Evolutionary conservation across 2,888 invertebrate genomes (phyloP).

Genomic region (Eupithecia pulchellata): DNA sequence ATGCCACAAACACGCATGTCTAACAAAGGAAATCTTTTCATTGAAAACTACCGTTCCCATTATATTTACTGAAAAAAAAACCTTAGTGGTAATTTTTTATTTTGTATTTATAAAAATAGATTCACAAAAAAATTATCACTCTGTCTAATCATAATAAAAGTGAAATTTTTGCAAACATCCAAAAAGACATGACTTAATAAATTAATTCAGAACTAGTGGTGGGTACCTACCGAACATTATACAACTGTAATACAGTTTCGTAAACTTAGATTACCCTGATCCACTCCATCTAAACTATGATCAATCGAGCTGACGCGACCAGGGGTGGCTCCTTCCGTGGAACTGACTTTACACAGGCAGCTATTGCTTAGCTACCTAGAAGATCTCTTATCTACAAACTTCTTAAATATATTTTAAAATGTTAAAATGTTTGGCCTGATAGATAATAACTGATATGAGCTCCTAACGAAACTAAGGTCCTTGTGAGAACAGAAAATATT

Average conservation of each 20-base stretch:
- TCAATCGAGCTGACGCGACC: constrained; percentile 52
- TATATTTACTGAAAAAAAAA: too few relatives aligned
- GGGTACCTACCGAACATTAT: constrained; percentile 32
- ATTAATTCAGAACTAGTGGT: constrained; percentile 40
- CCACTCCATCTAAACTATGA: constrained; percentile 61
- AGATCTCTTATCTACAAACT: background rate
- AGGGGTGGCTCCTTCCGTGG: constrained; percentile 32
- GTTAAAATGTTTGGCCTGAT: background rate
- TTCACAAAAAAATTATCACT: background rate
- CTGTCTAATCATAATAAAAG: background rate
- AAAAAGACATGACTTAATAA: constrained; percentile 39
- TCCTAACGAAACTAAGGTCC: background rate
- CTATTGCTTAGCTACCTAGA: too few relatives aligned
- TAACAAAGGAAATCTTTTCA: background rate
- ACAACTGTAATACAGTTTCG: constrained; percentile 43
- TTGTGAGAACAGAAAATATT: background rate
- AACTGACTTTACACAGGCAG: background rate
- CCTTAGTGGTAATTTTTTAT: background rate
- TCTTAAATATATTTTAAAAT: background rate
- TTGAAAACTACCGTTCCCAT: background rate
- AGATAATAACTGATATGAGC: background rate
- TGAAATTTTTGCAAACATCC: constrained; percentile 36
- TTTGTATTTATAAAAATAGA: background rate
- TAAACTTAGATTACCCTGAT: constrained; percentile 61
- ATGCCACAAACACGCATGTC: too few relatives aligned